Percentiles rank a stretch among this genome's conserved stretches.
Conservation (phyloP, 2,888 invertebrate genomes). For the Chromoteleia sp. region DNA sequence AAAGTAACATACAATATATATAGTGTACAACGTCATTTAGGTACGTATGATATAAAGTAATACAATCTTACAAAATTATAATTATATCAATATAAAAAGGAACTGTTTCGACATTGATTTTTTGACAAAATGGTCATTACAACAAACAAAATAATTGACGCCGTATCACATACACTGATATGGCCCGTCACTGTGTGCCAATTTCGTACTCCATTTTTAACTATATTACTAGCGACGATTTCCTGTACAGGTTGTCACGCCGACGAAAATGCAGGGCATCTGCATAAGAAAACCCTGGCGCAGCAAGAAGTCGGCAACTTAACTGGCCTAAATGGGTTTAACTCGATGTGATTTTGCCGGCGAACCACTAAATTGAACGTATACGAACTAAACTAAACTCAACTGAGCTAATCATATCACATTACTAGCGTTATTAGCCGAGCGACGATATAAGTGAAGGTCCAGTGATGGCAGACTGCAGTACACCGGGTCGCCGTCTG, state of each 20-base stretch:
- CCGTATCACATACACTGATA: too few species aligned
- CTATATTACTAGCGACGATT: too few species aligned
- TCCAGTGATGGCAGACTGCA: constrained; percentile 83
- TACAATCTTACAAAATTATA: too few species aligned
- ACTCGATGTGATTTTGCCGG: constrained; percentile 84
- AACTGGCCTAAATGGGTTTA: constrained; percentile 84
- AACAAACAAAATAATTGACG: too few species aligned
- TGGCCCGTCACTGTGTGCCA: too few species aligned
- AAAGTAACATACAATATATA: too few species aligned
- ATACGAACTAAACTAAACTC: constrained; percentile 85
- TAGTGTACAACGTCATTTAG: too few species aligned
- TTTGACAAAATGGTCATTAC: too few species aligned
- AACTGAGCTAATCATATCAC: constrained; percentile 85
- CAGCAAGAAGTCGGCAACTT: constrained; percentile 79
- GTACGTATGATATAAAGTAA: too few species aligned
- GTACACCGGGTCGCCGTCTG: constrained; percentile 83
- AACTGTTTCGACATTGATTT: too few species aligned
- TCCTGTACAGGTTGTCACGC: neutral
- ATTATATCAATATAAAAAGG: too few species aligned
- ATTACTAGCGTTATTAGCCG: constrained; percentile 84
- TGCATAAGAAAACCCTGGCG: constrained; percentile 54
- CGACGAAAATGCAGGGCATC: constrained; percentile 1
- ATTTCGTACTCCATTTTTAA: too few species aligned
- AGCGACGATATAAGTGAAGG: constrained; percentile 84
- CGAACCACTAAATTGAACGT: constrained; percentile 84